Percentiles rank a stretch among this genome's conserved stretches.
Conservation (phyloP, 2,888 invertebrate species). For the Rhamnusium bicolor region DNA sequence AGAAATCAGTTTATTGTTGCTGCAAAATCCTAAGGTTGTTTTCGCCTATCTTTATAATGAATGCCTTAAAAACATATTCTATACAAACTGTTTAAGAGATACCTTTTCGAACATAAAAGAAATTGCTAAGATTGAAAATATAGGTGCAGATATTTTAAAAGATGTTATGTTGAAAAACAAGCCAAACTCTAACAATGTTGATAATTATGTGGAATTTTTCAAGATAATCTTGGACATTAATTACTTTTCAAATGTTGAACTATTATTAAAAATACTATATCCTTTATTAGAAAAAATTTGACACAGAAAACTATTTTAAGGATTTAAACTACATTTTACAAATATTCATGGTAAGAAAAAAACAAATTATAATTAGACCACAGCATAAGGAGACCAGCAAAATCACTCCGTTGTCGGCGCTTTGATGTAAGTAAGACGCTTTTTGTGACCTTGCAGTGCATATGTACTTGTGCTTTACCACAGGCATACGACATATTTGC, state of each 20-base stretch:
- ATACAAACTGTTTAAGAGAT: slow-evolving; percentile 51
- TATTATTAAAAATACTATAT: slow-evolving; percentile 45
- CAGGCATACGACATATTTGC: too few species aligned
- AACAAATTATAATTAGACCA: slow-evolving; percentile 13
- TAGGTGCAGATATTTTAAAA: slow-evolving; percentile 56
- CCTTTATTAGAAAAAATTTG: slow-evolving; percentile 38
- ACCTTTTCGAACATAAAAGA: slow-evolving; percentile 52
- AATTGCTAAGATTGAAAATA: slow-evolving; percentile 55
- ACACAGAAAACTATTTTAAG: slow-evolving; percentile 29
- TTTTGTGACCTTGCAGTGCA: too few species aligned
- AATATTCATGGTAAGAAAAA: slow-evolving; percentile 44
- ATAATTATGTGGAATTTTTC: slow-evolving; percentile 58
- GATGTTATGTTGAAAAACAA: slow-evolving; percentile 49
- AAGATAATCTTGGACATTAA: slow-evolving; percentile 54
- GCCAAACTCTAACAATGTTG: slow-evolving; percentile 54
- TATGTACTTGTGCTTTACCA: too few species aligned
- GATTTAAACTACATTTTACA: slow-evolving; percentile 39
- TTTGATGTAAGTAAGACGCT: too few species aligned
- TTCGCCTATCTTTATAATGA: slow-evolving; percentile 58
- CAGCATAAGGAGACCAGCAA: too few species aligned
- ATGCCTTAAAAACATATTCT: slow-evolving; percentile 61
- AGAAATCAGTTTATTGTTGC: slow-evolving; percentile 60
- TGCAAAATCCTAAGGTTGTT: slow-evolving; percentile 63
- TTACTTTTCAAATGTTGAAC: slow-evolving; percentile 50
- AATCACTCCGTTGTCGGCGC: too few species aligned